Evolutionary conservation across 2,888 invertebrate species (phyloP).

Genomic region (Acronicta psi): DNA sequence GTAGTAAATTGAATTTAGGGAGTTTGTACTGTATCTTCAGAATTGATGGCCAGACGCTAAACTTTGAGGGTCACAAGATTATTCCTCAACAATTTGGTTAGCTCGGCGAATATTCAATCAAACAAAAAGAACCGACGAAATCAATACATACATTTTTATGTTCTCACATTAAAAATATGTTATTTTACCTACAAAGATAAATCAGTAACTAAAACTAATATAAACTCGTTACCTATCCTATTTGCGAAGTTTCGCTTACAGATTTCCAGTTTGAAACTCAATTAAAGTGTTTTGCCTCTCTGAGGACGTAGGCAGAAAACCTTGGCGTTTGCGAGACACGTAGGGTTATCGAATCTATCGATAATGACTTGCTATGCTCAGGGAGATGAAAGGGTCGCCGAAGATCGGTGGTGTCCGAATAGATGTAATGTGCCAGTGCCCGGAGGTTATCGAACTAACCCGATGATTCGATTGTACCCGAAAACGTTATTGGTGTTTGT

Average conservation of each 20-base stretch:
- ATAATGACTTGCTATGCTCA: slow-evolving; percentile 54
- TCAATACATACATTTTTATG: too few relatives aligned
- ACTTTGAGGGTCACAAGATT: too few relatives aligned
- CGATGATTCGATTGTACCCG: slow-evolving; percentile 60
- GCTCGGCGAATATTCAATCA: too few relatives aligned
- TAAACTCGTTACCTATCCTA: slow-evolving; percentile 38
- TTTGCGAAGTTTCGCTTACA: slow-evolving; percentile 42
- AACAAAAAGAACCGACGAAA: too few relatives aligned
- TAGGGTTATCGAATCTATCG: slow-evolving; percentile 61
- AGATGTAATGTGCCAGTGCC: slow-evolving; percentile 47
- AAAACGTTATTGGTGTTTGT: slow-evolving; percentile 38
- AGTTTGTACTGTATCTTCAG: too few relatives aligned
- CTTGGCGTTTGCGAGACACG: slow-evolving; percentile 29
- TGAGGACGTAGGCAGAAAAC: slow-evolving; percentile 52
- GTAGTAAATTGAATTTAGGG: too few relatives aligned
- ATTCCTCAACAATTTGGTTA: too few relatives aligned
- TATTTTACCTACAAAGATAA: slow-evolving; percentile 11
- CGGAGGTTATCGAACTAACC: slow-evolving; percentile 72
- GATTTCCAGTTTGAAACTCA: slow-evolving; percentile 44
- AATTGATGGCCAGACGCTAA: too few relatives aligned
- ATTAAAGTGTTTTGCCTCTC: slow-evolving; percentile 45
- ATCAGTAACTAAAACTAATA: slow-evolving; percentile 38
- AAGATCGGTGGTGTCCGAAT: slow-evolving; percentile 63
- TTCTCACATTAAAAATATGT: too few relatives aligned
- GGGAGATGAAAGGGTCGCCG: slow-evolving; percentile 76